Evolutionary conservation across 2,888 invertebrate genomes (phyloP), one percentile per base, ranked within the genome.

Genomic region (Spisula solida): DNA sequence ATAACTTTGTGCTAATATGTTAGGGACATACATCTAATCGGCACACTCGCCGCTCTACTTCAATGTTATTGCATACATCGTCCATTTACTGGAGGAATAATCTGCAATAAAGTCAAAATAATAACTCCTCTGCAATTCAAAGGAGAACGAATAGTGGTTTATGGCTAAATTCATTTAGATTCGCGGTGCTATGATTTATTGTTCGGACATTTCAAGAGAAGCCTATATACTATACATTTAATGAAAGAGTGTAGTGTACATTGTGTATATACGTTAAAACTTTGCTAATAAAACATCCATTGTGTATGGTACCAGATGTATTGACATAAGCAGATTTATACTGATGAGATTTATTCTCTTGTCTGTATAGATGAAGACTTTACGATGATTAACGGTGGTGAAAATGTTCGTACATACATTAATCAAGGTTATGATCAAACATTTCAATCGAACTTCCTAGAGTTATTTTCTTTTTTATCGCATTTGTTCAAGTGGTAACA

Each of bases 71-170:
- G 25, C 60, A 66, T 66, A 25, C 25, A 20, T 8, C 60, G 20
- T 25, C 60, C 25, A 25, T 66, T 66, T 25, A 66, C 51, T 5
- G 25, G 10, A 66, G 60, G n/a, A n/a, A 66, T 66, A 66, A 66
- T 66, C 60, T n/a, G n/a, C 60, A 66, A 66, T 66, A 66, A 51
- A 66, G 25, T 66, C 60, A 66, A 66, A 66, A 25, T 25, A 25
- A 66, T 66, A 66, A 25, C 25, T 66, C 4, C 25, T 66, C 60
- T 66, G 25, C 60, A 25, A 25, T 25, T 25, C 60, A n/a, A 66
- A 25, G 60, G 6, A 25, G 60, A 6, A 25, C 25, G 60, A 25
- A 25, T 18, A 1, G n/a, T 2, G 60, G 25, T n/a, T 66, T 66
- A 66, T n/a, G n/a, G 60, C 6, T 25, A 66, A 66, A 66, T 66